Percentiles rank a stretch among this genome's conserved stretches.
Evolutionary conservation across 2,797 vertebrate species (phyloP).

Genomic region (Crossoptilon crossoptilon): DNA sequence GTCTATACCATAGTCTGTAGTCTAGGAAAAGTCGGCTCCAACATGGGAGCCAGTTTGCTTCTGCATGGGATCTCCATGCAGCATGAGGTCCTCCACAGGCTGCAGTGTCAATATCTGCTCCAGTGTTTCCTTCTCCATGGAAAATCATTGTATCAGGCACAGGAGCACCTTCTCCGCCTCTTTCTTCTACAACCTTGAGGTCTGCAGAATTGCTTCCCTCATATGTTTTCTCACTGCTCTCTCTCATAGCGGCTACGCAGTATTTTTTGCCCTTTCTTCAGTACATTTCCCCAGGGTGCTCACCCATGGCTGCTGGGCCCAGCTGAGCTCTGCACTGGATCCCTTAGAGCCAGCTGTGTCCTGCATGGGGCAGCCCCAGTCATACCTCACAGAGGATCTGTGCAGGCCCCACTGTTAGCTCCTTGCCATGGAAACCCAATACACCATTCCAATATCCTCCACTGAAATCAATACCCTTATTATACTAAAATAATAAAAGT

Average conservation of each 20-base stretch:
- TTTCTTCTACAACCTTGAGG: neutral
- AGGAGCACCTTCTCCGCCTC: neutral
- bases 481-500: neutral
- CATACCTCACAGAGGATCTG: neutral
- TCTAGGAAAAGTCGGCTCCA: neutral
- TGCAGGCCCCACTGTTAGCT: neutral
- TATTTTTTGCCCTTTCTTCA: neutral
- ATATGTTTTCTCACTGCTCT: neutral
- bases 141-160: neutral
- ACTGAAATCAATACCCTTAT: neutral
- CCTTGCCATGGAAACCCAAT: rapidly evolving
- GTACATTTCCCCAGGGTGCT: too few relatives aligned
- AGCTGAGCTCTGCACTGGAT: too few relatives aligned
- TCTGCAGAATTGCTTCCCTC: neutral
- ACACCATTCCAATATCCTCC: rapidly evolving
- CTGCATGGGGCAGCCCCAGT: too few relatives aligned
- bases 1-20: neutral
- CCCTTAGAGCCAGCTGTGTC: too few relatives aligned
- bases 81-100: neutral
- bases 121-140: neutral
- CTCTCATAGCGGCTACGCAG: neutral
- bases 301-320: too few relatives aligned
- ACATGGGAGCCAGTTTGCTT: neutral
- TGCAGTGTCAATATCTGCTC: neutral
- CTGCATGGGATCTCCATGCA: neutral